Base-by-base conservation (phyloP, 2,797 vertebrate species). In the Pseudochromis fuscus region DNA sequence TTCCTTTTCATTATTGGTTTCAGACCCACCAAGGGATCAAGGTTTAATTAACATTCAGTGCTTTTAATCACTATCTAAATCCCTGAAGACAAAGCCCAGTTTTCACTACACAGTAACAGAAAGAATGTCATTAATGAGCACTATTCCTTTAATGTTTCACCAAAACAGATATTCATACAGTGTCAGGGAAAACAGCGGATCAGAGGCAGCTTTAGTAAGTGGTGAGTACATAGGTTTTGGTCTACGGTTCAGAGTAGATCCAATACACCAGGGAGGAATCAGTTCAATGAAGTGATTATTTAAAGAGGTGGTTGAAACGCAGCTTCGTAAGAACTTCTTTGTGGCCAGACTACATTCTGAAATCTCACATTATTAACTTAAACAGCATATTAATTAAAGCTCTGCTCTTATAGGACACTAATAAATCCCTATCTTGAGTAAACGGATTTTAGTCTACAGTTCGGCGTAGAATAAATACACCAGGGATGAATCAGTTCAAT, bases 21-120 rank as follows among this genome's bases (percentile, higher is more conserved):
- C 23, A 13, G 51, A 63, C 23, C 49, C 50, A 48, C 30, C 19
- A 33, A 52, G 45, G 60, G 60, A 73, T 60, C 19, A 48, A 31
- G 33, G 33, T 67, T 75, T 87, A 83, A 89, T 88, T 80, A 89
- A 85, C 42, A 56, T 49, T 9, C 56, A 23, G 13, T 10, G 33
- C 42, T 49, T 77, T 85, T 88, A 89, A 90, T 89, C 77, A 85
- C 57, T 10, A 35, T 38, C 23, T 30, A 15, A 72, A 37, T 73
- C 83, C 59, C 68, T 42, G 9, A 51, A 81, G 85, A 79, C 46
- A 15, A 49, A 57, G 45, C 62, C 72, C 60, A 81, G 45, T 64
- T 67, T 68, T 45, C 51, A 52, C 16, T 50, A 16, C 23, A 9
- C 18, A 0, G 50, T 38, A 21, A 13, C 5, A 38, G 23, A 62